Percentiles rank a stretch among this genome's conserved stretches.
Conservation (phyloP, 2,888 invertebrate genomes). For the Pristionchus mayeri region DNA sequence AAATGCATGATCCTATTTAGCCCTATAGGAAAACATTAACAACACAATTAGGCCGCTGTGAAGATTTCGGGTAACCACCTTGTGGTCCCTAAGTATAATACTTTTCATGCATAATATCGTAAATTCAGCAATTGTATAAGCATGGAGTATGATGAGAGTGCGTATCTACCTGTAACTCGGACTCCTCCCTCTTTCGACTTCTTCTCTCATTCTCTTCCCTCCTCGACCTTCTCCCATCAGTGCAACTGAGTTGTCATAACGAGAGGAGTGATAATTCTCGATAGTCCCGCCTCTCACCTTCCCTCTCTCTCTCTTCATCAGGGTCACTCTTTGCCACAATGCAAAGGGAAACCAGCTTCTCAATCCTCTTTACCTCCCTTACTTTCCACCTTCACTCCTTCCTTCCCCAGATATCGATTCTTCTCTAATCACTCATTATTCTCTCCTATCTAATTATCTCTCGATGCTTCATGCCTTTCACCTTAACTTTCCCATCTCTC, state of each 20-base stretch:
- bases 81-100: too few species aligned
- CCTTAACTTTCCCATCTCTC: too few species aligned
- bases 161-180: too few species aligned
- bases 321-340: conserved; percentile 33
- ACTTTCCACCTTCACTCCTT: conserved; percentile 1
- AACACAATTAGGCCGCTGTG: too few species aligned
- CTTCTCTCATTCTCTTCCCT: background rate
- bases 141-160: too few species aligned
- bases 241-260: conserved; percentile 1
- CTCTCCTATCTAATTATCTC: conserved; percentile 43
- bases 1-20: too few species aligned
- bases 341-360: conserved; percentile 28
- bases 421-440: conserved; percentile 11
- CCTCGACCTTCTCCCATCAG: too few species aligned
- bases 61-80: too few species aligned
- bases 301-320: conserved; percentile 18
- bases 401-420: conserved; percentile 7
- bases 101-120: too few species aligned
- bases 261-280: conserved; percentile 37
- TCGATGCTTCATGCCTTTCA: too few species aligned
- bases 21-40: too few species aligned
- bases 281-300: conserved; percentile 12
- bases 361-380: conserved; percentile 29
- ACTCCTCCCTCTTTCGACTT: background rate
- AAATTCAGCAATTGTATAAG: too few species aligned